Percentiles rank a stretch among this genome's conserved stretches.
Conservation (phyloP, 2,888 invertebrate species). For the Oligia latruncula region DNA sequence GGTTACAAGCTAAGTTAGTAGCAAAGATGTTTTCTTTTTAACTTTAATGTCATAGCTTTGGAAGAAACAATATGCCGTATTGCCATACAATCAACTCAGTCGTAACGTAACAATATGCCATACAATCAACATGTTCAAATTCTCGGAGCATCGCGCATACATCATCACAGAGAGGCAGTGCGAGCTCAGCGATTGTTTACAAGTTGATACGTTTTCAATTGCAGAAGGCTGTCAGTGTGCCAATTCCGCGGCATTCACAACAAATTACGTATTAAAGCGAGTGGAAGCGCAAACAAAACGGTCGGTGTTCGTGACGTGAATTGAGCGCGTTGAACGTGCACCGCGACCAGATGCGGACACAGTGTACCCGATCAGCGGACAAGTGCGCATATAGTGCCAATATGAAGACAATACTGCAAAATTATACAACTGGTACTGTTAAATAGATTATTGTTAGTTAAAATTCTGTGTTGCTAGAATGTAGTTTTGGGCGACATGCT, state of each 20-base stretch:
- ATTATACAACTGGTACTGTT: slow-evolving; percentile 6
- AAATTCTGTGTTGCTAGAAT: background rate
- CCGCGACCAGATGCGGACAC: slow-evolving; percentile 55
- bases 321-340: slow-evolving; percentile 78
- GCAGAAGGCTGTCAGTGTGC: slow-evolving; percentile 86
- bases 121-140: background rate
- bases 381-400: slow-evolving; percentile 9
- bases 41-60: background rate
- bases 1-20: slow-evolving; percentile 11
- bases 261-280: slow-evolving; percentile 90
- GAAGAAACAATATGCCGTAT: background rate
- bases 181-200: slow-evolving; percentile 73
- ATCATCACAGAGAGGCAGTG: slow-evolving; percentile 27
- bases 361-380: slow-evolving; percentile 55
- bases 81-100: background rate
- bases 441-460: slow-evolving; percentile 16
- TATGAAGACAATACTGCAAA: slow-evolving; percentile 14
- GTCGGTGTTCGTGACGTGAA: slow-evolving; percentile 88
- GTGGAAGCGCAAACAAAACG: slow-evolving; percentile 89
- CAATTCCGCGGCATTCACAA: slow-evolving; percentile 89
- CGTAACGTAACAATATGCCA: background rate
- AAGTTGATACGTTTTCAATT: slow-evolving; percentile 85
- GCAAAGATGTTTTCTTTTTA: background rate
- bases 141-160: slow-evolving; percentile 21
- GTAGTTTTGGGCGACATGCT: background rate